Evolutionary conservation across 2,797 vertebrate genomes (phyloP).

Genomic region (Iguana delicatissima): DNA sequence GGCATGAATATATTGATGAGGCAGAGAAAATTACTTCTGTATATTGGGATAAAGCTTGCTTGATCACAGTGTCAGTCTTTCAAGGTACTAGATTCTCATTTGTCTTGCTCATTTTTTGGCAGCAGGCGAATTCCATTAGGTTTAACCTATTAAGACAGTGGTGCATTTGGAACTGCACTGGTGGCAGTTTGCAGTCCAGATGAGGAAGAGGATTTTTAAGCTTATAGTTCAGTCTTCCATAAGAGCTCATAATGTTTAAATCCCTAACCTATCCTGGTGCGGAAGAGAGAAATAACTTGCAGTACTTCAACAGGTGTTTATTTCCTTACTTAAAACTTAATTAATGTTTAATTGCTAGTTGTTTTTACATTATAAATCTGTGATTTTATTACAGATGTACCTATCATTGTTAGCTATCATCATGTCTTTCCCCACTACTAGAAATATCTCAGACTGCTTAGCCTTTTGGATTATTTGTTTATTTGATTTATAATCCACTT

Average conservation of each 20-base stretch:
- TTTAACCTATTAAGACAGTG: background rate
- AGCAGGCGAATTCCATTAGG: background rate
- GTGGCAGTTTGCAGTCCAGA: background rate
- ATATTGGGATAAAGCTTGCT: background rate
- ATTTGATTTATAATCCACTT: no score
- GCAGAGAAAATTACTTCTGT: background rate
- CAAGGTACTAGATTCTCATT: background rate
- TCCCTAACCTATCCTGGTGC: background rate
- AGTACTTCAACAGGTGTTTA: background rate
- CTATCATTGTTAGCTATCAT: no score
- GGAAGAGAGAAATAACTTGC: background rate
- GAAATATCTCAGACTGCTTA: no score
- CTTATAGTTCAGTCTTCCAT: no score
- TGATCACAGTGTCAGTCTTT: background rate
- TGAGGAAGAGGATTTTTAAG: no score
- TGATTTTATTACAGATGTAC: no score
- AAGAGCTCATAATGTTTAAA: background rate
- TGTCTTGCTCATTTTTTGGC: background rate
- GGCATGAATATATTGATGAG: background rate
- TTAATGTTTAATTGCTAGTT: background rate
- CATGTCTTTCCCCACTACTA: no score
- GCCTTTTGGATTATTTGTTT: no score
- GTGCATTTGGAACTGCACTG: background rate
- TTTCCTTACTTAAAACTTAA: background rate
- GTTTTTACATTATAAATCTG: background rate